Percentiles rank a stretch among this genome's conserved stretches.
Conservation (phyloP, 2,888 invertebrate genomes). For the Sceliomorpha sp. region DNA sequence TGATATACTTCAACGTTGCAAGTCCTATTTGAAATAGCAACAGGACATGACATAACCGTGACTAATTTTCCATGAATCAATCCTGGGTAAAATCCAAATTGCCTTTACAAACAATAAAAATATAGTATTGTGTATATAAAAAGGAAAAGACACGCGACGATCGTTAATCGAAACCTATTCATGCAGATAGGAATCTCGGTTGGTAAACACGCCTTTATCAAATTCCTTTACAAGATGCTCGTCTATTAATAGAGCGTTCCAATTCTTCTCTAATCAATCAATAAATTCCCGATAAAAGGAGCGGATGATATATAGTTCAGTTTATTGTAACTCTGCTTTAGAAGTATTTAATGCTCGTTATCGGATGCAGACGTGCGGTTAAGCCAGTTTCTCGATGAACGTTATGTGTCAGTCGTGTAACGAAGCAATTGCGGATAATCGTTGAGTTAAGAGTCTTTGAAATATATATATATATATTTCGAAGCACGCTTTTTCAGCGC, state of each 20-base stretch:
- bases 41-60: no score
- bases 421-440: neutral
- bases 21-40: no score
- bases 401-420: neutral
- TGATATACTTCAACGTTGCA: no score
- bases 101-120: no score
- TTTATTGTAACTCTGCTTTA: neutral
- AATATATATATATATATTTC: no score
- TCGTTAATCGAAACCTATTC: neutral
- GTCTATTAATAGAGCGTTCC: slow-evolving; percentile 27
- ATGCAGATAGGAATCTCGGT: neutral
- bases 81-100: no score
- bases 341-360: neutral
- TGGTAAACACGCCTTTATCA: slow-evolving; percentile 2
- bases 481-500: no score
- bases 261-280: slow-evolving; percentile 29
- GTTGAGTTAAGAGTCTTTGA: slow-evolving; percentile 2
- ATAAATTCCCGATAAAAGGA: slow-evolving; percentile 20
- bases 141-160: no score
- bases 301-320: neutral
- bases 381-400: neutral
- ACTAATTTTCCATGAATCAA: no score
- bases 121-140: no score
- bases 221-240: slow-evolving; percentile 6
- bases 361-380: slow-evolving; percentile 1